Evolutionary conservation across 1,140 invertebrate genomes (phyloP).

Genomic region (Papilio aristodemus): DNA sequence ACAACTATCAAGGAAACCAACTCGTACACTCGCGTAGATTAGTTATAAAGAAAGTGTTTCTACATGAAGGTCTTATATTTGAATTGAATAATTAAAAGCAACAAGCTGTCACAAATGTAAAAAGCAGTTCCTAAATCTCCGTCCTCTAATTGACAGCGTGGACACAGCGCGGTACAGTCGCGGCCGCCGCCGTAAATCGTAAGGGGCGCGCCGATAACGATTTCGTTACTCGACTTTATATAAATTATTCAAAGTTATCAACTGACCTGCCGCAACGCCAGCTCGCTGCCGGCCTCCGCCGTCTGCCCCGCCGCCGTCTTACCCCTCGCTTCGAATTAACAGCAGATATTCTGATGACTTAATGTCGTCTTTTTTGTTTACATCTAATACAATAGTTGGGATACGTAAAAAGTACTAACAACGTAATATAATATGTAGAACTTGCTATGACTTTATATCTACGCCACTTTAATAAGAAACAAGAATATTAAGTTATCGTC

Average conservation of each 20-base stretch:
- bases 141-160: slow-evolving; percentile 15
- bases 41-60: not conserved
- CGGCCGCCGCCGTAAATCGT: slow-evolving; percentile 1
- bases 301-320: slow-evolving; percentile 8
- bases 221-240: slow-evolving; percentile 37
- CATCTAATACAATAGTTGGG: not conserved
- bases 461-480: no score
- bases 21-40: not conserved
- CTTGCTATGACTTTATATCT: no score
- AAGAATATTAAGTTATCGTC: no score
- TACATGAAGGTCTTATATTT: not conserved
- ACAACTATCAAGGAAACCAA: not conserved
- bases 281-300: not conserved
- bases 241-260: slow-evolving; percentile 44
- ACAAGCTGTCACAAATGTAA: slow-evolving; percentile 20
- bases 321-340: slow-evolving; percentile 1
- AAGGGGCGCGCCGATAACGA: slow-evolving; percentile 15
- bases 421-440: no score
- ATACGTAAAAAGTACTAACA: no score
- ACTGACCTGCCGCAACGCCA: slow-evolving; percentile 42
- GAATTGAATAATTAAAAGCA: slow-evolving; percentile 1
- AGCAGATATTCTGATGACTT: not conserved
- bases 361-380: slow-evolving; percentile 8
- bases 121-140: not conserved
- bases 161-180: not conserved